phyloP scores from a whole-genome alignment of 1,140 invertebrate species.

The Ips nitidus region DNA sequence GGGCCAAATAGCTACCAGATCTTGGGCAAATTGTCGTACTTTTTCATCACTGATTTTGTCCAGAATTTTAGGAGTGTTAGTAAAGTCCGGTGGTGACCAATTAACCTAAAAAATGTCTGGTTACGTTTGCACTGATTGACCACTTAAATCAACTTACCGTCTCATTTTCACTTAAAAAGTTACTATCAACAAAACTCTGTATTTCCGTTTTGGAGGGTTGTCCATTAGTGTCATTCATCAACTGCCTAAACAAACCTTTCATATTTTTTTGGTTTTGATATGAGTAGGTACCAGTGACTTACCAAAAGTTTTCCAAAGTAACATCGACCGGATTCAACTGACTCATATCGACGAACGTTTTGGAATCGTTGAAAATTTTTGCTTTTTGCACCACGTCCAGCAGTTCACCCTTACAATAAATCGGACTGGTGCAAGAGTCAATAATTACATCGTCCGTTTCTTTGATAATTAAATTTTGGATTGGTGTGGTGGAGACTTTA shows the following conservation, averaged over 20 bases:
- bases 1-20: constrained; percentile 71
- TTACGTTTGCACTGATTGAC: background rate
- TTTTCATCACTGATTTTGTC: constrained; percentile 63
- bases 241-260: constrained; percentile 54
- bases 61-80: constrained; percentile 67
- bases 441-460: background rate
- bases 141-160: constrained; percentile 15
- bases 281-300: constrained; percentile 1
- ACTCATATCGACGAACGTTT: constrained; percentile 90
- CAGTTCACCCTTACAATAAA: constrained; percentile 78
- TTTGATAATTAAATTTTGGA: background rate
- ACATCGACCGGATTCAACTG: constrained; percentile 63
- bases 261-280: background rate
- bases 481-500: background rate
- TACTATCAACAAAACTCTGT: constrained; percentile 59
- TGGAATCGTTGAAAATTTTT: constrained; percentile 76
- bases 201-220: constrained; percentile 60
- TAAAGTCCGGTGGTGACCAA: constrained; percentile 68
- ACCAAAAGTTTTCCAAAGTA: constrained; percentile 62
- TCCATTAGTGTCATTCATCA: constrained; percentile 63
- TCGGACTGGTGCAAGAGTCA: constrained; percentile 56
- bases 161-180: constrained; percentile 54
- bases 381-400: constrained; percentile 76
- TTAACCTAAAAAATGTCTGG: constrained; percentile 57
- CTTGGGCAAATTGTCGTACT: constrained; percentile 60